Conservation (phyloP, 2,113 vertebrate genomes). For the Gopherus evgoodei region DNA sequence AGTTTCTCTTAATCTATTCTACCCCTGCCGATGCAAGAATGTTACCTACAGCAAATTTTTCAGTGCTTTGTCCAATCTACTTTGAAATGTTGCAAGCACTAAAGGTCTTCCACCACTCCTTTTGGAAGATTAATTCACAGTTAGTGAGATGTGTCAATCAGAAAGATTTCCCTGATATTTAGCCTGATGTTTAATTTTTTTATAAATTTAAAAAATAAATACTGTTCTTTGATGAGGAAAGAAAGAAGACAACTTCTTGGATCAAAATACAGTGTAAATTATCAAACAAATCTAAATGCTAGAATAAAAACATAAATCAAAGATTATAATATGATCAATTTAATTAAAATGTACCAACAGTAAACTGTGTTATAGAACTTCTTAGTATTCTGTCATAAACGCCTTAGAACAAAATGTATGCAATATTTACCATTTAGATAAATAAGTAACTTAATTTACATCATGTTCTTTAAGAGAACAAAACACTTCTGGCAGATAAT, state of each 20-base stretch:
- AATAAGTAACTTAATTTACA: neutral
- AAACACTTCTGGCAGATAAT: slow-evolving; percentile 1
- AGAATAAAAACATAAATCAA: neutral
- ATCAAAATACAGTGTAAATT: neutral
- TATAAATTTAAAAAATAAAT: neutral
- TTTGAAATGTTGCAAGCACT: neutral
- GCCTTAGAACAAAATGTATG: neutral
- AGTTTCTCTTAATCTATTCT: neutral
- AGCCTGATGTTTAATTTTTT: neutral
- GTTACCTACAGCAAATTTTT: neutral
- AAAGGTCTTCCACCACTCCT: neutral
- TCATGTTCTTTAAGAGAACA: neutral
- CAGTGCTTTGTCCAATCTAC: neutral
- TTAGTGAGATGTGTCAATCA: too few relatives aligned
- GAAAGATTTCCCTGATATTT: neutral
- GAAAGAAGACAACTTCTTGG: neutral
- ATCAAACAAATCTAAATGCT: neutral
- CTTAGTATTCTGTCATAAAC: neutral
- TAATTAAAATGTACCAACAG: neutral
- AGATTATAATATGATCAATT: neutral
- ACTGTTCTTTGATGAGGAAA: neutral
- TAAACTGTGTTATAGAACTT: neutral
- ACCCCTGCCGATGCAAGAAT: neutral
- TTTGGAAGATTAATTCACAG: neutral
- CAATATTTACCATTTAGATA: neutral